These are phyloP conservation scores for Endomychus coccineus DNA, from an alignment of 2,888 invertebrate species.

Conservation along the genomic window DNA sequence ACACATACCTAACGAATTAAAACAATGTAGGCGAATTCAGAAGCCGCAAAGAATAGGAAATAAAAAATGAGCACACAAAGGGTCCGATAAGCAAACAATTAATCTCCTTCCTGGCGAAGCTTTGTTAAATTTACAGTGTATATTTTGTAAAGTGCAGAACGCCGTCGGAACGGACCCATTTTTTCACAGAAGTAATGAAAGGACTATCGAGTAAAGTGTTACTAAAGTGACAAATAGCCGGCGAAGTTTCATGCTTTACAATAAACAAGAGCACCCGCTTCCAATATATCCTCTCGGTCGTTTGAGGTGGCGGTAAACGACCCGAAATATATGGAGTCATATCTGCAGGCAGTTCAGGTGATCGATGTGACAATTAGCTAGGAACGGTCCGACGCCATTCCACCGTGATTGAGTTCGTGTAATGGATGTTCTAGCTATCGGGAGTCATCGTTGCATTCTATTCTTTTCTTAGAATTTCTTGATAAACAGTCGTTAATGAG, in stretches of 20 bases:
- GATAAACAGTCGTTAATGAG: too few species aligned
- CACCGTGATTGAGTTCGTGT: slow-evolving; percentile 35
- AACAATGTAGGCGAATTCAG: too few species aligned
- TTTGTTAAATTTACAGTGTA: slow-evolving; percentile 24
- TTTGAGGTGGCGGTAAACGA: slow-evolving; percentile 19
- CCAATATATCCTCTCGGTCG: slow-evolving; percentile 10
- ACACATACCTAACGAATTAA: too few species aligned
- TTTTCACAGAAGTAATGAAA: slow-evolving; percentile 25
- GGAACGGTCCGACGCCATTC: slow-evolving; percentile 32
- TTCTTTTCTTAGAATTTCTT: too few species aligned
- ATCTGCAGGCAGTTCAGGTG: slow-evolving; percentile 32
- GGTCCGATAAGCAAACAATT: slow-evolving; percentile 25
- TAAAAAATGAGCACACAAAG: too few species aligned
- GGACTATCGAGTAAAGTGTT: slow-evolving; percentile 23
- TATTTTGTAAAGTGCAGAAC: slow-evolving; percentile 22
- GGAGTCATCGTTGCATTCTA: too few species aligned
- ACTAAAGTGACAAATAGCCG: slow-evolving; percentile 24
- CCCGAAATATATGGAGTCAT: slow-evolving; percentile 33
- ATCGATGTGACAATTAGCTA: slow-evolving; percentile 38
- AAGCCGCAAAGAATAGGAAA: too few species aligned
- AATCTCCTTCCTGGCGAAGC: slow-evolving; percentile 19
- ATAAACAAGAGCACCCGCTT: slow-evolving; percentile 15
- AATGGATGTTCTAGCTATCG: slow-evolving; percentile 34
- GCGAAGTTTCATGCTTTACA: slow-evolving; percentile 17
- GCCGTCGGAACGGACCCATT: slow-evolving; percentile 18